Conservation (phyloP, 2,113 vertebrate species). For the Nesospiza acunhae region DNA sequence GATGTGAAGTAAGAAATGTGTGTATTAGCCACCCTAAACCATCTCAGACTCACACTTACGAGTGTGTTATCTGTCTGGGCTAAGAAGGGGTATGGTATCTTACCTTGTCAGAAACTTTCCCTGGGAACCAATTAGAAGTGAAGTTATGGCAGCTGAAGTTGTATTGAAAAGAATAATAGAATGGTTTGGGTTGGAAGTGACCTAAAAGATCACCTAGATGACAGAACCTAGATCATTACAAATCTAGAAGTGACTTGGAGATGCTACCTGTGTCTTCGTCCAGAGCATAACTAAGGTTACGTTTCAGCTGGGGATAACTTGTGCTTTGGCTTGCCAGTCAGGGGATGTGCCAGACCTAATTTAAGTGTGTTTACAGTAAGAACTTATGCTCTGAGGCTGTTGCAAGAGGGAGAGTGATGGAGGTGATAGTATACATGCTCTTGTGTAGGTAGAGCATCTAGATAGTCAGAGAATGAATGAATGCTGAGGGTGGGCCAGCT, state of each 20-base stretch:
- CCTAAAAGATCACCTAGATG: neutral
- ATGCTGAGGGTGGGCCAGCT: neutral
- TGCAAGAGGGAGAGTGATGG: neutral
- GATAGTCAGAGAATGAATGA: neutral
- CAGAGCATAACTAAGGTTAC: neutral
- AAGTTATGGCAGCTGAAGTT: neutral
- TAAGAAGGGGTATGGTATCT: neutral
- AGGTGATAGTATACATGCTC: neutral
- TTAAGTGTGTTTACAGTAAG: neutral
- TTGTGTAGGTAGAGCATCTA: neutral
- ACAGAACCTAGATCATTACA: neutral
- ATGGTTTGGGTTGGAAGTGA: neutral
- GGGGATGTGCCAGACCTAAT: neutral
- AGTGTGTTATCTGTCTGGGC: neutral
- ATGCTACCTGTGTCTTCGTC: neutral
- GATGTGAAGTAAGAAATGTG: neutral
- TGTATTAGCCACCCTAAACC: accelerated
- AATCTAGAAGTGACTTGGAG: neutral
- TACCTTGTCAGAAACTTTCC: neutral
- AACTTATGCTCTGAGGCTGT: neutral
- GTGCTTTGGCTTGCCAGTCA: neutral
- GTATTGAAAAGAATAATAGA: neutral
- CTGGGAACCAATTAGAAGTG: neutral
- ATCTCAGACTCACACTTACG: neutral
- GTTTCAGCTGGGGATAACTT: neutral